Base-by-base conservation (phyloP, 2,797 vertebrate genomes). In the Danio kyathit region DNA sequence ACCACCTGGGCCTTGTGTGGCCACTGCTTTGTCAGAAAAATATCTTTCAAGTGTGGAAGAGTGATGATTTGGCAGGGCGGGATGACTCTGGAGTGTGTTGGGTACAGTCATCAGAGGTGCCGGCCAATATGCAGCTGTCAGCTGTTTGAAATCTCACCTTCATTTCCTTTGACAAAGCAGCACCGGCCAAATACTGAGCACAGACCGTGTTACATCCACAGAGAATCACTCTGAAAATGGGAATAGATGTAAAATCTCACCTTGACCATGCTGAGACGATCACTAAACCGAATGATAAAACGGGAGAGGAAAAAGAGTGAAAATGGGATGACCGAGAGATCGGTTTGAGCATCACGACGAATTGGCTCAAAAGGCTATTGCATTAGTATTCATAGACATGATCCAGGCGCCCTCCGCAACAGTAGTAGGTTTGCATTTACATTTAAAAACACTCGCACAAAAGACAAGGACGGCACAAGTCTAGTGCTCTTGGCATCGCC, bases 301-400 rank as follows among this genome's bases (percentile, higher is more conserved):
- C 17, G 10, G 41, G 57, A 56, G 41, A 16, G 3, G 14, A 48
- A 11, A 51, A 56, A 7, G 21, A 29, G 48, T 6, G 5, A 73
- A 69, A 49, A 44, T 5, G 44, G 67, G 29, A 52, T 61, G 72
- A 40, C 11, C 54, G 43, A 59, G 43, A 71, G 65, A 70, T 75
- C 19, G 14, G 54, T 52, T 38, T 21, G 43, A 67, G 41, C 61
- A 74, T 44, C 44, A 67, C 49, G 8, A 81, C 71, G 69, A 77
- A 80, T 82, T 82, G 60, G 38, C 56, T 70, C 17, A 75, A 73
- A 73, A 67, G 67, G 54, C 63, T 5, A 59, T 9, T 8, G 60
- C 59, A 82, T 85, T 85, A 84, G 76, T 79, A 84, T 87, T 82
- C 84, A 80, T 21, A 5, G 51, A 11, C 82, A 82, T 21, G 63